Evolutionary conservation across 2,113 vertebrate genomes (phyloP), one percentile per base, ranked within the genome.

Genomic region (Crotophaga sulcirostris): DNA sequence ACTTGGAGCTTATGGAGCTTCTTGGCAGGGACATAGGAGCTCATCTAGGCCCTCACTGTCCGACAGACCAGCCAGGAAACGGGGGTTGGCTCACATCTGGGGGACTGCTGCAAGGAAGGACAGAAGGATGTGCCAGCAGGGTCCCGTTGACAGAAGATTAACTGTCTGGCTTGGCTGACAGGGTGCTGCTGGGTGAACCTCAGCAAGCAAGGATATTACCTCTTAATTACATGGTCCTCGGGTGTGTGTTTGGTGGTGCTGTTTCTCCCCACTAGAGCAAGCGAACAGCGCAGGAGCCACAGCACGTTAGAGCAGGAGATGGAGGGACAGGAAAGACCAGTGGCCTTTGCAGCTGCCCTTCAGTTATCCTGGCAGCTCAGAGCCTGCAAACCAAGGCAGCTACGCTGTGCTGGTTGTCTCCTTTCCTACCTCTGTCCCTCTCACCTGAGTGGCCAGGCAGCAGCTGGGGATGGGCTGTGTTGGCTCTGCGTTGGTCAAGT

Each of bases 61-160:
- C 4, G 5, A 19, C 28, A 3, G 36, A 25, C 58, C 1, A 3
- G 63, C 83, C 79, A 54, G 85, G 72, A 80, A 44, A 49, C 5
- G 9, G 5, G 6, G 91, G 33, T 44, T 89, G 94, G 62, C 91
- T 92, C 91, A 44, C 80, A 42, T 31, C 60, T 69, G 84, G 79
- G 69, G 44, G 33, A 13, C 74, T 75, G 89, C 94, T 80, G 64
- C 80, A 59, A 87, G 69, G 80, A 36, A 89, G 91, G 80, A 62
- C 3, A 60, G 59, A 42, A 70, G 64, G 87, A 84, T 0, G 0
- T 70, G 78, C 77, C 93, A 85, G 70, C 69, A 76, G 74, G 24
- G n/a, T 72, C 78, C 91, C 73, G 51, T 78, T 85, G 81, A 73
- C 79, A 90, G 42, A 49, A 72, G 73, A 52, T 94, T 38, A 78